phyloP scores from a whole-genome alignment of 2,113 vertebrate genomes.

The Ptilorrhoa leucosticta region DNA sequence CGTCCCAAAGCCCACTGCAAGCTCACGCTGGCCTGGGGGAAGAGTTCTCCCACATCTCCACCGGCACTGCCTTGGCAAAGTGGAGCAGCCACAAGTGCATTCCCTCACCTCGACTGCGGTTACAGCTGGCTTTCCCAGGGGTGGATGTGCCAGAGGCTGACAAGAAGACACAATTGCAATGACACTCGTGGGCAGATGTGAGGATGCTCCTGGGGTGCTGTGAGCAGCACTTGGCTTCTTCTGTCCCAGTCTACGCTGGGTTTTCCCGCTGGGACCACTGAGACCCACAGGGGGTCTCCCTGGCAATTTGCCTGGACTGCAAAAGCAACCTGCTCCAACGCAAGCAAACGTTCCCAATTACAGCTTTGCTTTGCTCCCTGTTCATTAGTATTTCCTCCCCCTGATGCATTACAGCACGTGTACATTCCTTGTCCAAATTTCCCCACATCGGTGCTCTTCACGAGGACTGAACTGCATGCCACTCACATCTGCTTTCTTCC shows the following conservation, averaged over 20 bases:
- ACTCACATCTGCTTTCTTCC: not conserved
- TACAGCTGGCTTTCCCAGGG: not conserved
- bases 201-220: not conserved
- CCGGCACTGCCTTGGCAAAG: not conserved
- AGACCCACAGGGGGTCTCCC: not conserved
- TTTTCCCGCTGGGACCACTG: not conserved
- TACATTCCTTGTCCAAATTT: not conserved
- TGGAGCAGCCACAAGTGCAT: fast-evolving
- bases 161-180: not conserved
- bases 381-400: not conserved
- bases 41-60: not conserved
- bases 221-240: not conserved
- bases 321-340: not conserved
- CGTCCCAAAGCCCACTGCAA: not conserved
- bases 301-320: not conserved
- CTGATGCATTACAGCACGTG: fast-evolving
- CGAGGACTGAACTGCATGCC: fast-evolving
- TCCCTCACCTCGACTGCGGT: not conserved
- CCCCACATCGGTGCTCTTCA: not conserved
- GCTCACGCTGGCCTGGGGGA: not conserved
- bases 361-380: not conserved
- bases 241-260: not conserved
- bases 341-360: not conserved
- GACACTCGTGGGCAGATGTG: not conserved
- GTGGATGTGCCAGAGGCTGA: not conserved